phyloP scores from a whole-genome alignment of 2,888 invertebrate genomes.

The Dasysyrphus tricinctus region DNA sequence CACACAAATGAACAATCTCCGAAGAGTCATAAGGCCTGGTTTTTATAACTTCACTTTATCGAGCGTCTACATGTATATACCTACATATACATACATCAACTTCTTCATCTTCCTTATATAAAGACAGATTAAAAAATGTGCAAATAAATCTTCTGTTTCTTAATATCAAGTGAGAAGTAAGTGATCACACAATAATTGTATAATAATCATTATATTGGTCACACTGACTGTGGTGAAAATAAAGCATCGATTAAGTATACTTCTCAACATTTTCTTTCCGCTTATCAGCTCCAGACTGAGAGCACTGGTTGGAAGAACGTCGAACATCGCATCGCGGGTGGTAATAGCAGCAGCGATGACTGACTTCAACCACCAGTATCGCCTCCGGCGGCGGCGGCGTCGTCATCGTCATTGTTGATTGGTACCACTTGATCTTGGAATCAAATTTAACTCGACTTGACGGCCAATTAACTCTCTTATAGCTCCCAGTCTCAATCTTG shows the following conservation, averaged over 20 bases:
- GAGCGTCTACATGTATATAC: too few relatives aligned
- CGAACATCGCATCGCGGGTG: conserved; percentile 36
- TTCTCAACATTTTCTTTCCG: conserved; percentile 50
- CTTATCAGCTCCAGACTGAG: conserved; percentile 57
- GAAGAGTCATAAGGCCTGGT: too few relatives aligned
- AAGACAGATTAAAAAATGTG: neutral
- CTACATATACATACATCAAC: too few relatives aligned
- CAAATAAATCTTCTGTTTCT: neutral
- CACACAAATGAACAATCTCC: too few relatives aligned
- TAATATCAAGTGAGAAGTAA: neutral
- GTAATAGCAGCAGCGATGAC: conserved; percentile 24
- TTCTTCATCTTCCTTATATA: too few relatives aligned
- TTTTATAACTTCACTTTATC: too few relatives aligned
- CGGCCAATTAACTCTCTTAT: conserved; percentile 65
- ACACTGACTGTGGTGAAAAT: conserved; percentile 49
- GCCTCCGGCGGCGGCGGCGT: conserved; percentile 17
- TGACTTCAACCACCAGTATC: conserved; percentile 49
- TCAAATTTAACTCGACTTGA: conserved; percentile 74
- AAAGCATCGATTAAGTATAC: conserved; percentile 30
- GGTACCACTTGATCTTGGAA: conserved; percentile 75
- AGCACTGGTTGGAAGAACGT: conserved; percentile 17
- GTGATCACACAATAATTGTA: neutral
- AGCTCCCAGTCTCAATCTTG: conserved; percentile 79
- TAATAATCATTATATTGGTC: neutral
- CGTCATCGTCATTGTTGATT: conserved; percentile 65